Conservation (phyloP, 1,140 invertebrate genomes). For the Hylaeus anthracinus region DNA sequence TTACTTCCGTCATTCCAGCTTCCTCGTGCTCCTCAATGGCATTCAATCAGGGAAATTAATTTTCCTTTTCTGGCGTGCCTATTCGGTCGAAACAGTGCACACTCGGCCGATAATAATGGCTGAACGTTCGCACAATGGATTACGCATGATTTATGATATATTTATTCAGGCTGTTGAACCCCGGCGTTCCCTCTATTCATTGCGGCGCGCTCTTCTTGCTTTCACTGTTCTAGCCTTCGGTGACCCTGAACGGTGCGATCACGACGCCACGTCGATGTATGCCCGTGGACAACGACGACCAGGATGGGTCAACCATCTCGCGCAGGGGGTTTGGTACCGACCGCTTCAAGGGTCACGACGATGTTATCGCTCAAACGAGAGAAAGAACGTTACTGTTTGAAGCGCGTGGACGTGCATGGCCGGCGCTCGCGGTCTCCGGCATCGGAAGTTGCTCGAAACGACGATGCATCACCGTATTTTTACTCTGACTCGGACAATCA, state of each 20-base stretch:
- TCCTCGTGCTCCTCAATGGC: neutral
- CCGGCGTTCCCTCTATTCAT: conserved; percentile 1
- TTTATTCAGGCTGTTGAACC: conserved; percentile 44
- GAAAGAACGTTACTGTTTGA: conserved; percentile 28
- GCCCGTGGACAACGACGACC: conserved; percentile 30
- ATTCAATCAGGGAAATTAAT: conserved; percentile 30
- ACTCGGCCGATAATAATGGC: neutral
- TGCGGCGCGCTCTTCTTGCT: conserved; percentile 10
- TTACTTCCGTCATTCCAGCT: neutral
- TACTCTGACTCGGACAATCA: neutral
- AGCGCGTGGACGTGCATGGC: conserved; percentile 27
- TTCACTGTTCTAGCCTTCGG: conserved; percentile 37
- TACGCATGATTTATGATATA: conserved; percentile 36
- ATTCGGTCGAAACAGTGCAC: neutral
- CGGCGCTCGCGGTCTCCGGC: neutral
- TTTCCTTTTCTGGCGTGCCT: neutral
- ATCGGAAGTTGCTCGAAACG: conserved; percentile 15
- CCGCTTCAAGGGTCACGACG: conserved; percentile 40
- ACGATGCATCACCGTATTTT: conserved; percentile 40
- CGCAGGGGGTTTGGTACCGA: neutral
- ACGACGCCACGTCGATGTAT: conserved; percentile 39
- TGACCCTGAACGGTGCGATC: conserved; percentile 52
- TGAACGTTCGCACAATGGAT: neutral
- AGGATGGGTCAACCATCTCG: conserved; percentile 31
- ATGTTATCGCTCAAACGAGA: conserved; percentile 47